Evolutionary conservation across 2,888 invertebrate genomes (phyloP), one percentile per base, ranked within the genome.

Genomic region (Sepiola atlantica): DNA sequence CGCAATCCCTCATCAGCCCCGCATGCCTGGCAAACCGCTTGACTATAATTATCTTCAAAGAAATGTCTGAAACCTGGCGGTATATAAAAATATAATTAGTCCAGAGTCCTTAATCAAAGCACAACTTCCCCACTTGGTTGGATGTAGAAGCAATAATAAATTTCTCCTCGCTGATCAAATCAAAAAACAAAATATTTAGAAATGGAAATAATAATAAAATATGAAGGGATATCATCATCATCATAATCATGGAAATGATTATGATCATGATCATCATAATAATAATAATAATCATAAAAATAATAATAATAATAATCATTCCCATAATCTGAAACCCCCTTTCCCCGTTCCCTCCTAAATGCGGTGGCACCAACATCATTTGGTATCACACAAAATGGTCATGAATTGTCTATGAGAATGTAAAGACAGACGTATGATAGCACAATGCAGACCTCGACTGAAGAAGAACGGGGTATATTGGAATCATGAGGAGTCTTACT

Each of bases 71-170:
- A 77, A 77, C 77, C 77, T 77, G 77, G 77, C 77, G 77, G 77
- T 77, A 77, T 77, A 77, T 77, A 77, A 77, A 45, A 77, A 77
- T 77, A 77, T 77, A 77, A 77, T 77, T 77, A 77, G 77, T 77
- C n/a, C 28, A 77, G 10, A 77, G 77, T n/a, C 28, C 77, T 77
- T 77, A 77, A 77, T 77, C 77, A 77, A 77, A 77, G 77, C 77
- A 77, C 77, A n/a, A 77, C 77, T 16, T 77, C 77, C 77, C 77
- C 77, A 77, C 77, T 77, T 28, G 2, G 77, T n/a, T 77, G 77
- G 77, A 77, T n/a, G 28, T 14, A 14, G 77, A 77, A n/a, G 77
- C 77, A 77, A 77, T 28, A 28, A 77, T 45, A 77, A 28, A 28
- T 77, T n/a, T 77, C 8, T n/a, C 10, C 28, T 77, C 10, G 77